Evolutionary conservation across 2,888 invertebrate genomes (phyloP), one percentile per base, ranked within the genome.

Genomic region (Habroteleia sp.): DNA sequence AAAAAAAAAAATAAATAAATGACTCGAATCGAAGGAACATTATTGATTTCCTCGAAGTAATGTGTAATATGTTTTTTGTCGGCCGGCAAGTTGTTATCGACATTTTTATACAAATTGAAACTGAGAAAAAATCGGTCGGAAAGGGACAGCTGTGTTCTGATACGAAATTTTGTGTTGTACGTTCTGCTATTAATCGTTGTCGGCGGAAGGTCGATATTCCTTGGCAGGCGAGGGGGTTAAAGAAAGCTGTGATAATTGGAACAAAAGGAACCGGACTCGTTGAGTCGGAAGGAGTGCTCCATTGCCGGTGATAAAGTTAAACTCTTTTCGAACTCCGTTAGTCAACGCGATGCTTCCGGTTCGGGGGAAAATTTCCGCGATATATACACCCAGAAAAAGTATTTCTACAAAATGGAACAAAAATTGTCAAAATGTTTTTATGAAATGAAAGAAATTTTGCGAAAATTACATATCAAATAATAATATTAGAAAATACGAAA

Each of bases 271-370:
- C 76, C 76, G 71, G 69, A 50, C 66, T 74, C 76, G 33, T 52
- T 11, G 78, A 78, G 62, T 74, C 62, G 73, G 74, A 76, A 78
- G 76, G 44, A 74, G 33, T 68, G 52, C 68, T 46, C 76, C 68
- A 68, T 58, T 71, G 58, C 48, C 63, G 63, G 44, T 73, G 77
- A 82, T 82, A 80, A 83, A 84, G 79, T 82, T 83, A 74, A 82
- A 82, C 82, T 80, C 80, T 80, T 72, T 81, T 78, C 79, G 78
- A 81, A 84, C 79, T 83, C 80, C 72, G 82, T 81, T 83, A 82
- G 79, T 62, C 77, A 77, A 77, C 60, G 76, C 76, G 74, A 78
- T 77, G 72, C 75, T 77, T 82, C 76, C 79, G 68, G 52, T 44
- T 58, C 71, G 60, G 58, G 71, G 77, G 79, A 20, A 78, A 81